Base-by-base conservation (phyloP, 2,888 invertebrate genomes). In the Strigamia crassipes region DNA sequence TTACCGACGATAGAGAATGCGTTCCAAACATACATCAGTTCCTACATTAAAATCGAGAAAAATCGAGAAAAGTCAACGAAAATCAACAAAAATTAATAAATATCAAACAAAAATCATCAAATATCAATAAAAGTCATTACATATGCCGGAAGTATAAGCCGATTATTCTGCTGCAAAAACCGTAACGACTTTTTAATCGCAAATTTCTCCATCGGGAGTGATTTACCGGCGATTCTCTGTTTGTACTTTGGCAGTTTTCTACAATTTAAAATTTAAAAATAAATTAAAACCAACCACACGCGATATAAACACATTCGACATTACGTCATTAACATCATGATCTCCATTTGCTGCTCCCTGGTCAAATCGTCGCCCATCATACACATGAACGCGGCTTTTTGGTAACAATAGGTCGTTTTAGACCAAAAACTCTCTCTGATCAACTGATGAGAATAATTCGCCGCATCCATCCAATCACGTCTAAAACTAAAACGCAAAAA, bases 121-220 rank as follows among this genome's bases (percentile, higher is more conserved):
- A 9, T 4, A 38, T 38, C 9, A 38, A 9, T 1, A 27, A 9
- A 10, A 34, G 34, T 31, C 13, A 34, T 13, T 85, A 90, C 90
- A 84, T 95, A 89, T 23, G 93, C 93, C 0, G 98, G 97, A 85
- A 97, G 90, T 6, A 94, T 88, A 31, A 99, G 90, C 61, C 89
- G 90, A 81, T 92, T 91, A 80, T 92, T 91, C 87, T 96, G 96
- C 51, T 90, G 90, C 83, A 92, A 91, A 88, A 92, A 97, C 80
- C 96, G 91, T 84, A 92, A 92, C 77, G 95, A 92, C 85, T 96
- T 95, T 86, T 93, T 93, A n/a, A 95, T 92, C 78, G 94, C 94
- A 89, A 97, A 98, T 88, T 99, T 99, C 88, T 99, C 98, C 92
- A 97, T 94, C 1, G 99, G 98, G 84, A 99, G 89, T 0, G 97